phyloP scores from a whole-genome alignment of 2,888 invertebrate genomes.

The Romanomermis culicivorax region DNA sequence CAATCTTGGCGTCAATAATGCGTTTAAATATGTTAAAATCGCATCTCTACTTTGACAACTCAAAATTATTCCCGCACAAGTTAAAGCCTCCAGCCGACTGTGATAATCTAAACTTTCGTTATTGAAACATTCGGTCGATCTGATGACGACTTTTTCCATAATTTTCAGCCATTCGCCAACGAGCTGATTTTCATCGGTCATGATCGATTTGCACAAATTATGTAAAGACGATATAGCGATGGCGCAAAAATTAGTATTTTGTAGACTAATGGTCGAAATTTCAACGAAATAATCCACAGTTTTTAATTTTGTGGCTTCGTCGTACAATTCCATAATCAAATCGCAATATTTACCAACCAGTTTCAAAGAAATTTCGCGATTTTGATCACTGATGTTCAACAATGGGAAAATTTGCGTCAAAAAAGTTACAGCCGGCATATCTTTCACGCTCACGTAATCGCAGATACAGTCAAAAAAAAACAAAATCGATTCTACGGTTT shows the following conservation, averaged over 20 bases:
- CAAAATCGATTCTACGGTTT: background rate
- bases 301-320: background rate
- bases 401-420: background rate
- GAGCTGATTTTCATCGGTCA: background rate
- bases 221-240: background rate
- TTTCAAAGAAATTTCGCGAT: background rate
- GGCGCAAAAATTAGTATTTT: background rate
- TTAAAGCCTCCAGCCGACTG: background rate
- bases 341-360: background rate
- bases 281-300: background rate
- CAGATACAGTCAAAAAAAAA: background rate
- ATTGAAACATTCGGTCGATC: background rate
- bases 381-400: background rate
- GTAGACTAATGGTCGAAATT: background rate
- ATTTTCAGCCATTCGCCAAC: background rate
- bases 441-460: background rate
- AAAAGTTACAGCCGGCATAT: background rate
- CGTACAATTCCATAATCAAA: background rate
- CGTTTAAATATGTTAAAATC: background rate
- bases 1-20: background rate
- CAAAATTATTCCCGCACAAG: background rate
- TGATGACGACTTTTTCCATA: background rate
- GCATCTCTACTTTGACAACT: background rate
- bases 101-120: background rate
- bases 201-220: background rate